phyloP scores from a whole-genome alignment of 1,140 invertebrate species.

The Lysiphlebus fabarum region DNA sequence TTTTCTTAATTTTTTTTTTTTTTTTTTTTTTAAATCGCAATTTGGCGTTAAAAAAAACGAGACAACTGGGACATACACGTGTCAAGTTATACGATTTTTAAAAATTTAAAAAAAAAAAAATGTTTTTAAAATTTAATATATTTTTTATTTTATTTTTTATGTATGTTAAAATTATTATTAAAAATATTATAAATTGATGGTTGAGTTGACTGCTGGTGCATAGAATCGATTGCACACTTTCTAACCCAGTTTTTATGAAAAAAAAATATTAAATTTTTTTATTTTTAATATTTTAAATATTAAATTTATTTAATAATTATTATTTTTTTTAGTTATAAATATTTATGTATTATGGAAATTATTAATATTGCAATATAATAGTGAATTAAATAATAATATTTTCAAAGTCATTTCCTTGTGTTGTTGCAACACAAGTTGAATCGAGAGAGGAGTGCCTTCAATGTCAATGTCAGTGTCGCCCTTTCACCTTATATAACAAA shows the following conservation, averaged over 20 bases:
- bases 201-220: constrained; percentile 20
- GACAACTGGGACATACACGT: constrained; percentile 2
- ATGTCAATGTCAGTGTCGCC: constrained; percentile 31
- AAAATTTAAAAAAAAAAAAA: not conserved
- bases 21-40: not conserved
- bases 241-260: constrained; percentile 22
- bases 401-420: constrained; percentile 23
- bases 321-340: no score
- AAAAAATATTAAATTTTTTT: constrained; percentile 6
- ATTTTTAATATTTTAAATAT: not conserved
- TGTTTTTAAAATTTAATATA: no score
- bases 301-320: no score
- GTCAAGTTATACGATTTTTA: not conserved
- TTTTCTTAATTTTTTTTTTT: not conserved
- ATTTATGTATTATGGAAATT: no score
- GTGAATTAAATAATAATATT: constrained; percentile 28
- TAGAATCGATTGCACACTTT: constrained; percentile 28
- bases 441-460: constrained; percentile 18
- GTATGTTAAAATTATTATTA: not conserved
- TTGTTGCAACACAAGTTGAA: constrained; percentile 12
- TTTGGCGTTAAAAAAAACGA: not conserved
- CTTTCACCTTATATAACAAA: constrained; percentile 34
- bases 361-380: constrained; percentile 20
- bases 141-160: not conserved
- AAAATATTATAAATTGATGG: constrained; percentile 15